phyloP scores from a whole-genome alignment of 2,113 vertebrate species.

The Circaetus cinerascens region DNA sequence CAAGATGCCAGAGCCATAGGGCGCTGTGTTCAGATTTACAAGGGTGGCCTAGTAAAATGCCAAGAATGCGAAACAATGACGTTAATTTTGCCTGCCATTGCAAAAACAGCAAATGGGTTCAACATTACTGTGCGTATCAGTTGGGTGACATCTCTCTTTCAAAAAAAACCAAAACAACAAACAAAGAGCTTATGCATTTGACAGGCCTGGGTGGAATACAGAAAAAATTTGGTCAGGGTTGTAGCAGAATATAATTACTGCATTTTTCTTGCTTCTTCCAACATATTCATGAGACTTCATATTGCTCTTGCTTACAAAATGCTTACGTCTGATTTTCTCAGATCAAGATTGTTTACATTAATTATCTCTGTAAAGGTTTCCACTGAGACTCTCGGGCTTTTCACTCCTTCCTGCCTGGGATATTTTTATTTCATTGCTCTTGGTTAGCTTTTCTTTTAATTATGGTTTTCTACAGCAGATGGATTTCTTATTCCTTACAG shows the following conservation, averaged over 20 bases:
- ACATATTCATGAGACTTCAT: background rate
- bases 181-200: background rate
- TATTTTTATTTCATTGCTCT: background rate
- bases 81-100: background rate
- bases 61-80: background rate
- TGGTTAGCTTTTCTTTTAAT: background rate
- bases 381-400: background rate
- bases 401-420: background rate
- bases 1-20: background rate
- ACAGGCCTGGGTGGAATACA: background rate
- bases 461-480: background rate
- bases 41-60: background rate
- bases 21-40: background rate
- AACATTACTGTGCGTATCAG: rapidly evolving
- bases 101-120: background rate
- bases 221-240: background rate
- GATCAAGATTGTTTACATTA: background rate
- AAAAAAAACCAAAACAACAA: background rate
- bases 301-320: background rate
- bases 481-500: background rate
- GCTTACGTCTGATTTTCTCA: background rate
- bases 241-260: background rate
- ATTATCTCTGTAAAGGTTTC: background rate
- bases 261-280: background rate
- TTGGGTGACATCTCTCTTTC: background rate